Base-by-base conservation (phyloP, 2,113 vertebrate genomes). In the Perca fluviatilis region DNA sequence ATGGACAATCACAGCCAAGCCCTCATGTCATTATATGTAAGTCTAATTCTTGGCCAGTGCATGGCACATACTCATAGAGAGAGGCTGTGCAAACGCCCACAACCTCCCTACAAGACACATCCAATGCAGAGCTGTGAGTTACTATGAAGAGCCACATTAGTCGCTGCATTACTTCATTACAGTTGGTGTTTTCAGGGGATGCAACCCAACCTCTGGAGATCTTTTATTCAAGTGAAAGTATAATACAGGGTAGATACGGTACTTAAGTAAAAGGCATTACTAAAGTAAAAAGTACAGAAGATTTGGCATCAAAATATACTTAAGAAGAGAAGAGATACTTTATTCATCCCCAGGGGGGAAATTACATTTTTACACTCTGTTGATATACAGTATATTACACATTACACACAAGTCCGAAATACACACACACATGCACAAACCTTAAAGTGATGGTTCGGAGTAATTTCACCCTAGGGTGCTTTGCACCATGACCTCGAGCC, bases 131-230 rank as follows among this genome's bases (percentile, higher is more conserved):
- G 5, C 58, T 30, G 43, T 63, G 40, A 81, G 19, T 77, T 65
- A 40, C 25, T 27, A 16, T 77, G 46, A 60, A 43, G 6, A 54
- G 40, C 27, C 30, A 14, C 54, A 71, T 80, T 15, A 65, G 65
- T 63, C 66, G 51, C 36, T 14, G 11, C 15, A 21, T 71, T 16
- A 80, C 60, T 51, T 75, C 70, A 58, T 58, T 57, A 43, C 70
- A 5, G 14, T 63, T 25, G 25, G 8, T 33, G 67, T 60, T 54
- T 47, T 19, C 25, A 64, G 40, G 11, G 36, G 61, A 65, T 36
- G 23, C 43, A 61, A 33, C 65, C 14, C n/a, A 50, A 19, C 54
- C 46, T 36, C 7, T 18, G 4, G n/a, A 19, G 30, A 23, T 1
- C n/a, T 16, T 25, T 27, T 16, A 23, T 14, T 65, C 40, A 16